A percentile compares a stretch with the other conserved stretches of the same genome.
Evolutionary conservation across 35 echinoderm and acorn worm genomes (phyloP).

Genomic region (Apostichopus japonicus): DNA sequence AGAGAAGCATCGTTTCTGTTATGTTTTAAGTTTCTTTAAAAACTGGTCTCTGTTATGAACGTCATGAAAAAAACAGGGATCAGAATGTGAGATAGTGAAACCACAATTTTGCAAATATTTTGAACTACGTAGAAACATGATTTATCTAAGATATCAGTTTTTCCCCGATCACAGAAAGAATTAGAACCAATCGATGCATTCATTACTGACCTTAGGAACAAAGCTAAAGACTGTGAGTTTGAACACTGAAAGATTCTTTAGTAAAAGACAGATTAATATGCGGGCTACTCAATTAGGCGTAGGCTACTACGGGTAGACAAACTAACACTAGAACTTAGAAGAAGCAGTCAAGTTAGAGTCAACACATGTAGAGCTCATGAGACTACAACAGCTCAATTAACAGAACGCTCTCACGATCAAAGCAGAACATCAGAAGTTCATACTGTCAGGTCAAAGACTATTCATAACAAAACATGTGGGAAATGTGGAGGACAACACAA

Average conservation of each 20-base stretch:
- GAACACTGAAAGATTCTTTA: neutral
- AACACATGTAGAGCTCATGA: neutral
- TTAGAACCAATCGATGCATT: neutral
- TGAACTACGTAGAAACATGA: neutral
- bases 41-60: too few species aligned
- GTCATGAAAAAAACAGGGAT: too few species aligned
- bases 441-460: neutral
- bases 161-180: neutral
- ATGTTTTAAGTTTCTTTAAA: too few species aligned
- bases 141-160: neutral
- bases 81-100: too few species aligned
- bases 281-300: neutral
- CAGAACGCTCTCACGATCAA: neutral
- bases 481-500: slow-evolving; percentile 22
- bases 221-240: neutral
- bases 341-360: too few species aligned
- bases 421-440: neutral
- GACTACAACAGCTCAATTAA: neutral
- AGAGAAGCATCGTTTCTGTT: too few species aligned
- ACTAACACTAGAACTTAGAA: neutral
- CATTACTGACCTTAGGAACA: neutral
- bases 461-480: neutral
- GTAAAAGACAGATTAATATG: neutral
- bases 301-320: neutral
- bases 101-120: neutral